Evolutionary conservation across 2,113 vertebrate genomes (phyloP).

Genomic region (Piprites chloris): DNA sequence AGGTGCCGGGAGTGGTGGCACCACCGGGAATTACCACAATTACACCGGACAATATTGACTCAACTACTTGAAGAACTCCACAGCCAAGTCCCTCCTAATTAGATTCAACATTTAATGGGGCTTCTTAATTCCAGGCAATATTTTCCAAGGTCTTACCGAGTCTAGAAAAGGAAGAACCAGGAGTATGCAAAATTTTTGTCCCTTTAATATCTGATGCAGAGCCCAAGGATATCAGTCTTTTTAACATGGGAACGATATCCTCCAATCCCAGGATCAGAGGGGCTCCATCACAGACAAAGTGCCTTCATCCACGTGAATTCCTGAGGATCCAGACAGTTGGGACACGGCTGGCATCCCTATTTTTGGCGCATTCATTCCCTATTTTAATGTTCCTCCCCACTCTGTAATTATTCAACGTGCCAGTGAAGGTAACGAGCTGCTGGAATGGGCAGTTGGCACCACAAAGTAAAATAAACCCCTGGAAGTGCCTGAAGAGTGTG

Average conservation of each 20-base stretch:
- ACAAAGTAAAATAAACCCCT: neutral
- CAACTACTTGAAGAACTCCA: constrained; percentile 53
- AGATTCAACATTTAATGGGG: constrained; percentile 31
- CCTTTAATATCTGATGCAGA: neutral
- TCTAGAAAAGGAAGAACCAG: neutral
- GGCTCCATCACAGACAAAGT: neutral
- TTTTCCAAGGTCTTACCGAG: constrained; percentile 48
- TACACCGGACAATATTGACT: constrained; percentile 30
- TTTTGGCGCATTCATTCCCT: neutral
- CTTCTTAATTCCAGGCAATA: constrained; percentile 38
- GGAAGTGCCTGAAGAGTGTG: neutral
- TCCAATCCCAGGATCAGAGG: neutral
- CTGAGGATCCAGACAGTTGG: rapidly evolving
- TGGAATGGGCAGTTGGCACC: neutral
- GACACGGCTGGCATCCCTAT: neutral
- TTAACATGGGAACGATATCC: neutral
- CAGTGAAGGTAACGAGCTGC: neutral
- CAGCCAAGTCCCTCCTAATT: constrained; percentile 53
- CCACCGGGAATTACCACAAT: neutral
- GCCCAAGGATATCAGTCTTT: neutral
- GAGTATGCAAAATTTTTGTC: neutral
- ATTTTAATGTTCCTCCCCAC: neutral
- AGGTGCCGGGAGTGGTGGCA: neutral
- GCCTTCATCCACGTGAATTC: neutral
- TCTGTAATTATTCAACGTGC: neutral